Evolutionary conservation across 1,140 invertebrate genomes (phyloP).

Genomic region (Nebria ingens): DNA sequence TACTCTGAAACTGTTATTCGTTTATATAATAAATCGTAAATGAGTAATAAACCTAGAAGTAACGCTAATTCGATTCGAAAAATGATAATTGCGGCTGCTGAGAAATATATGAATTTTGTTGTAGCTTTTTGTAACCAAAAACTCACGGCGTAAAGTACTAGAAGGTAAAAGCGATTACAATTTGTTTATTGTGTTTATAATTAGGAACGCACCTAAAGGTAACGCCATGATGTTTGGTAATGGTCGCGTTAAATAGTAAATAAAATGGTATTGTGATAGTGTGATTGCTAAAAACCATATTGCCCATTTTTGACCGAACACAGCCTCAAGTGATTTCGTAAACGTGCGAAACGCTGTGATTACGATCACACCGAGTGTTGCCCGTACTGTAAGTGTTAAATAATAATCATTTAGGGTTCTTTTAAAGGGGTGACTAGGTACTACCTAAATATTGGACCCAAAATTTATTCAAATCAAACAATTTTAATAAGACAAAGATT

Average conservation of each 20-base stretch:
- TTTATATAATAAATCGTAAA: conserved; percentile 61
- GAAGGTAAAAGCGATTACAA: conserved; percentile 34
- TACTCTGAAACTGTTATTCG: conserved; percentile 44
- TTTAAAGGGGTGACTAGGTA: too few relatives aligned
- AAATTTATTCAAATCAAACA: conserved; percentile 73
- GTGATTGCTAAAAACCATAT: conserved; percentile 79
- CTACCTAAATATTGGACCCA: conserved; percentile 84
- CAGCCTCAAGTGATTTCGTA: conserved; percentile 53
- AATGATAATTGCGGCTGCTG: conserved; percentile 79
- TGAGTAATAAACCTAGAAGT: conserved; percentile 76
- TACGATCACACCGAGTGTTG: conserved; percentile 64
- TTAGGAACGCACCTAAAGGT: conserved; percentile 62
- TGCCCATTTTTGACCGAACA: conserved; percentile 68
- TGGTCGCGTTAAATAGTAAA: conserved; percentile 90
- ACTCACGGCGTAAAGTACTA: conserved; percentile 77
- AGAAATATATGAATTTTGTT: conserved; percentile 67
- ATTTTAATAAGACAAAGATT: conserved; percentile 54
- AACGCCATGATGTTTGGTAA: conserved; percentile 95
- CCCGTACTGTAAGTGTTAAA: conserved; percentile 62
- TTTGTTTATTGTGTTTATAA: conserved; percentile 10
- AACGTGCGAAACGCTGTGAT: conserved; percentile 64
- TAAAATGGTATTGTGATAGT: conserved; percentile 92
- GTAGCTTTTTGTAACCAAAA: conserved; percentile 75
- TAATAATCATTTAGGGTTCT: too few relatives aligned
- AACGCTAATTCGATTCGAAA: conserved; percentile 85